phyloP scores from a whole-genome alignment of 2,113 vertebrate genomes.

The Sus scrofa region DNA sequence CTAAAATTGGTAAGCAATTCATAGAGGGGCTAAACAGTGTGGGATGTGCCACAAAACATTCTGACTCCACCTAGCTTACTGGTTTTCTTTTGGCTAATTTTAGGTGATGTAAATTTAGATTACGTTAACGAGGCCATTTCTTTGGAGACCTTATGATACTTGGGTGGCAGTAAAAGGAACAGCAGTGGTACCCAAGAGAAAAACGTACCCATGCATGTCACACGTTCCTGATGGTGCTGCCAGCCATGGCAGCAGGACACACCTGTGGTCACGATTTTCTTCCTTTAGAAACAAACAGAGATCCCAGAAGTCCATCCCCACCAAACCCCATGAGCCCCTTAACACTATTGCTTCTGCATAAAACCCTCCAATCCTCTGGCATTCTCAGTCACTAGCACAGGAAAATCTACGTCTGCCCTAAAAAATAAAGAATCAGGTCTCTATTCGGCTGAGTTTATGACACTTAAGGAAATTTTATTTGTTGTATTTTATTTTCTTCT shows the following conservation, averaged over 20 bases:
- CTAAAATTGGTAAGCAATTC: neutral
- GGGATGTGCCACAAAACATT: neutral
- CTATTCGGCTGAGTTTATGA: neutral
- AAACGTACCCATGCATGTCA: neutral
- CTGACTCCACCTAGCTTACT: neutral
- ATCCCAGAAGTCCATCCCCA: neutral
- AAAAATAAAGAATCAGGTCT: neutral
- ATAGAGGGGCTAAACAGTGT: neutral
- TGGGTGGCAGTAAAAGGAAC: neutral
- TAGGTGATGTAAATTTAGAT: neutral
- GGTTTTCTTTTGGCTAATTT: neutral
- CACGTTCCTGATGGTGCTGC: neutral
- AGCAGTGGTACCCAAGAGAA: neutral
- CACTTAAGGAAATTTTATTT: neutral
- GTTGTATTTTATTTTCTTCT: neutral
- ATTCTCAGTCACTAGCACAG: neutral
- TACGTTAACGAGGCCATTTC: neutral
- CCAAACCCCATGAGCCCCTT: neutral
- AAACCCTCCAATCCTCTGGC: neutral
- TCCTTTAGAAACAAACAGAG: neutral
- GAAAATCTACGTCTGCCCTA: neutral
- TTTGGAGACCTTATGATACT: neutral
- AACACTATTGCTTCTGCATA: neutral
- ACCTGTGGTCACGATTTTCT: neutral
- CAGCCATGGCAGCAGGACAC: neutral